Evolutionary conservation across 2,888 invertebrate species (phyloP).

Genomic region (Ophion ventricosus): DNA sequence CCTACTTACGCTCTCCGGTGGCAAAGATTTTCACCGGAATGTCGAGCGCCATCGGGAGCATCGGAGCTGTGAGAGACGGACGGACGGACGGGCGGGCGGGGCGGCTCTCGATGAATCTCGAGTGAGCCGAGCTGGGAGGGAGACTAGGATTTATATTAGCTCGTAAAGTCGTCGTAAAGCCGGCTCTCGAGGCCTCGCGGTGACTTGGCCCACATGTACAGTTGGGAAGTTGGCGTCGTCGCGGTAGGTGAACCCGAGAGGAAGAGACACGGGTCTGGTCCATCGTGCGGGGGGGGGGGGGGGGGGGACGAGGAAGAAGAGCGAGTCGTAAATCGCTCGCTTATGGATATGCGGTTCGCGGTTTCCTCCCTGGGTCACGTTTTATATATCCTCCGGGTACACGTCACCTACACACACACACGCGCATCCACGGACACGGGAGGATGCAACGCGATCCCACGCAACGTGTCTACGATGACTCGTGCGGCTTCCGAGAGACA

Average conservation of each 20-base stretch:
- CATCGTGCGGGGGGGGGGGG: neutral
- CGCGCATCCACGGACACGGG: constrained; percentile 31
- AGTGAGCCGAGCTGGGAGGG: constrained; percentile 45
- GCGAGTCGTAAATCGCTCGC: constrained; percentile 76
- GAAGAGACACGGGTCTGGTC: constrained; percentile 27
- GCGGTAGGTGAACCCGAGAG: constrained; percentile 54
- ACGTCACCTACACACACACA: constrained; percentile 34
- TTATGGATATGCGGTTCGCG: constrained; percentile 77
- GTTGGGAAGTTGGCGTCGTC: constrained; percentile 11
- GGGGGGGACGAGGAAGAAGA: constrained; percentile 64
- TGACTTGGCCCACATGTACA: constrained; percentile 77
- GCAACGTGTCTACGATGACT: constrained; percentile 56
- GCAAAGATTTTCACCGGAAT: neutral
- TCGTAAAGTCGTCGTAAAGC: constrained; percentile 77
- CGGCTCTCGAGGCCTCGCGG: constrained; percentile 65
- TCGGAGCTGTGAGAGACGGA: neutral
- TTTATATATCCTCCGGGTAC: constrained; percentile 67
- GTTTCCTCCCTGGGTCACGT: constrained; percentile 76
- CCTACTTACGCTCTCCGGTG: neutral
- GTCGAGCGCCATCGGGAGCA: neutral
- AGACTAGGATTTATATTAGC: constrained; percentile 76
- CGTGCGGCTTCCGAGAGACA: constrained; percentile 20
- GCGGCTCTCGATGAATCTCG: constrained; percentile 45
- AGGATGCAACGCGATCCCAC: constrained; percentile 51
- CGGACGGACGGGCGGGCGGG: no score